Evolutionary conservation across 1,140 invertebrate species (phyloP).

Genomic region (Halictus rubicundus): DNA sequence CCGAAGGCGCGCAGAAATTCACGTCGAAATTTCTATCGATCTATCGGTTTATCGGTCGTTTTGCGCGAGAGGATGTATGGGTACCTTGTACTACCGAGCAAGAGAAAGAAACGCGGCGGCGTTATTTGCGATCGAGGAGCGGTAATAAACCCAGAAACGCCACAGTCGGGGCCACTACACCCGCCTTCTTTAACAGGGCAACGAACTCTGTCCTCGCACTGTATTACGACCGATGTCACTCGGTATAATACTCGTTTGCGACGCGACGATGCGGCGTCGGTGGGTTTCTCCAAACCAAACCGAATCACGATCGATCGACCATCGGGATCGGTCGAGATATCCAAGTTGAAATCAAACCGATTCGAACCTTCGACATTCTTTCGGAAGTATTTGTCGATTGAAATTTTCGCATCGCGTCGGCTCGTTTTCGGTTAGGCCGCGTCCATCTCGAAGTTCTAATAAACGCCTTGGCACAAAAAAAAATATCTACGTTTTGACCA

Average conservation of each 20-base stretch:
- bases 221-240: constrained; percentile 42
- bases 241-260: constrained; percentile 25
- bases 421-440: background rate
- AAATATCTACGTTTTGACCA: background rate
- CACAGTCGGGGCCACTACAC: constrained; percentile 56
- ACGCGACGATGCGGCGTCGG: background rate
- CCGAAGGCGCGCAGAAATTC: too few species aligned
- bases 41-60: constrained; percentile 2
- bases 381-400: background rate
- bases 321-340: background rate
- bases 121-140: constrained; percentile 45
- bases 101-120: constrained; percentile 23
- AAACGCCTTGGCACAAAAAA: background rate
- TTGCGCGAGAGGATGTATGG: constrained; percentile 5
- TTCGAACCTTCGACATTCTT: background rate
- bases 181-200: constrained; percentile 74
- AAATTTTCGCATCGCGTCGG: background rate
- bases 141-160: constrained; percentile 72
- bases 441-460: too few species aligned
- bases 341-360: constrained; percentile 5
- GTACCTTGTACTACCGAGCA: background rate
- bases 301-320: constrained; percentile 21
- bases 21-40: too few species aligned
- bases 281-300: too few species aligned
- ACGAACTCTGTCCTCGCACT: constrained; percentile 70